Evolutionary conservation across 37 sponge, comb jelly and placozoan genomes (phyloP), one percentile per base, ranked within the genome.

Genomic region (Theonella swinhoei): DNA sequence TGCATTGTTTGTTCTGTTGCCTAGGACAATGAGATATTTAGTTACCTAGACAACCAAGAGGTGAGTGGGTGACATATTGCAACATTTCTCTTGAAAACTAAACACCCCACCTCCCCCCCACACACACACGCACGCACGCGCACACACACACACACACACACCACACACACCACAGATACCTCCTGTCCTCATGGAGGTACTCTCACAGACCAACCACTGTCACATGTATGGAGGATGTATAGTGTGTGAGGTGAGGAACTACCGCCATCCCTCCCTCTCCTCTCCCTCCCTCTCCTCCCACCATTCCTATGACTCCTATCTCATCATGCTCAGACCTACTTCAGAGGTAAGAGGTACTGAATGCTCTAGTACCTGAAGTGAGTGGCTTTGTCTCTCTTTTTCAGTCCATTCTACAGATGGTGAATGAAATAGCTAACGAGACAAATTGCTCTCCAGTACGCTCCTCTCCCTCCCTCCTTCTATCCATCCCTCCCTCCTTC

Each of bases 41-140:
- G 77, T 66, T 94, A 90, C 78, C 82, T 94, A 14, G 91, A 94
- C 64, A 76, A 77, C 42, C 80, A 90, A 22, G 82, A 94, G 94
- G 94, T 87, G 39, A 8, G 69, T 58, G 11, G 34, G 31, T n/a
- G n/a, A n/a, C n/a, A n/a, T n/a, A n/a, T n/a, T n/a, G n/a, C n/a
- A n/a, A n/a, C n/a, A n/a, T n/a, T n/a, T n/a, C n/a, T n/a, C n/a
- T n/a, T n/a, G n/a, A n/a, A n/a, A n/a, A n/a, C n/a, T n/a, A n/a
- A n/a, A n/a, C n/a, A n/a, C n/a, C n/a, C n/a, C n/a, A n/a, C n/a
- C n/a, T n/a, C n/a, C n/a, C n/a, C n/a, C n/a, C n/a, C n/a, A n/a
- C n/a, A n/a, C n/a, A n/a, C n/a, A n/a, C n/a, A n/a, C n/a, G n/a
- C n/a, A n/a, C n/a, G n/a, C n/a, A n/a, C n/a, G n/a, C n/a, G n/a